Base-by-base conservation (phyloP, 92 coral and sea anemone genomes). In the Siderastrea radians region DNA sequence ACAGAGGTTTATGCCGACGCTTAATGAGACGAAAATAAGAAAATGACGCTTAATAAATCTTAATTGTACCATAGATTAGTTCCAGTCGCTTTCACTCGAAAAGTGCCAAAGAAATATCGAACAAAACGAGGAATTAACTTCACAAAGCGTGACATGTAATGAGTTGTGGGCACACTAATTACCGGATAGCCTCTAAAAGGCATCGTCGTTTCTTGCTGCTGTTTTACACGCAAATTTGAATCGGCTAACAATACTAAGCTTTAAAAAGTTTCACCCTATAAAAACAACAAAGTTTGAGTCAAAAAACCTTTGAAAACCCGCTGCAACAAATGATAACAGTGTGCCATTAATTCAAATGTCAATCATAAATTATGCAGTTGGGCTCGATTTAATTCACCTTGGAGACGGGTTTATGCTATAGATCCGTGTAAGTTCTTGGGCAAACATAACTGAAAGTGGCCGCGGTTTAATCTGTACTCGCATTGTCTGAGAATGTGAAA, bases 301-400 rank as follows among this genome's bases (percentile, higher is more conserved):
- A 43, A 77, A 77, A 57, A 77, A 16, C 43, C 66, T 61, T 16
- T 15, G 66, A 68, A 48, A 2, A 44, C 13, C 47, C 74, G 58
- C 62, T 47, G 49, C 84, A 6, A 13, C 6, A 49, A 65, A 12
- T 49, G 9, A 26, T 46, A 4, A 8, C 38, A 26, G 38, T 26
- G 7, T 50, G 19, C 47, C 50, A 49, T 63, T 59, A 70, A 47
- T 82, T 74, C 74, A 81, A 77, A 76, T 89, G 96, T 86, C 94
- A 95, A 86, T 93, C 91, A 95, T 95, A 88, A 95, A 95, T 93
- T 71, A 95, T 95, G 75, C 89, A 95, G 44, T 10, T 59, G 14
- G 80, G 61, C 59, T 16, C 77, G 58, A 71, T 84, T 53, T 72
- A 50, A 50, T 88, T 91, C 88, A 58, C 91, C 95, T 79, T 77